Conservation (phyloP, 35 echinoderm and acorn worm genomes). For the Diadema setosum region DNA sequence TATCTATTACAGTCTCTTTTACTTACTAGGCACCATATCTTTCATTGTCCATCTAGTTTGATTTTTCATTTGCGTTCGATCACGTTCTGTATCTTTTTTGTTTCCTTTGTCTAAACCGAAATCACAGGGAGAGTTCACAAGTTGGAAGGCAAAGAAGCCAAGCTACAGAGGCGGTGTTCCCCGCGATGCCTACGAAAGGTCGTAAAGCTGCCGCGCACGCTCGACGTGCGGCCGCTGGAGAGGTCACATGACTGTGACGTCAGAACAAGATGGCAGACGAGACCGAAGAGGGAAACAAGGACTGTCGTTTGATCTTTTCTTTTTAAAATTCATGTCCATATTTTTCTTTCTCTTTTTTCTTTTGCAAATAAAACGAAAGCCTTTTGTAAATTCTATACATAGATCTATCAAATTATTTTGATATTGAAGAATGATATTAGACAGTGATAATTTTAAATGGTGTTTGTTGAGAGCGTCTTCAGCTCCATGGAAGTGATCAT, state of each 20-base stretch:
- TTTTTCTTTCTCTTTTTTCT: background rate
- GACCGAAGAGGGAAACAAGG: background rate
- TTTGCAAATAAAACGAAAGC: no score
- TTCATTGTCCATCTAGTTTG: no score
- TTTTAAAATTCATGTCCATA: background rate
- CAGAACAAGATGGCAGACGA: background rate
- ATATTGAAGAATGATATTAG: background rate
- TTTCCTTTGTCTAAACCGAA: background rate
- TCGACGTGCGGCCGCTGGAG: background rate
- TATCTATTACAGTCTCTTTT: no score
- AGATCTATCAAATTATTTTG: background rate
- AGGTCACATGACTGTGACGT: constrained; percentile 9
- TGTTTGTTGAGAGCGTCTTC: background rate
- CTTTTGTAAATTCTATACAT: background rate
- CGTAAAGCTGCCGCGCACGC: background rate
- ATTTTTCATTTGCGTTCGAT: no score
- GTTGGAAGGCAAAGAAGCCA: constrained; percentile 45
- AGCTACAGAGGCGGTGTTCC: constrained; percentile 22
- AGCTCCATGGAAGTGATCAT: background rate
- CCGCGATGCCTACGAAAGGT: constrained; percentile 8
- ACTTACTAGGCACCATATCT: no score
- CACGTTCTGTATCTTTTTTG: no score
- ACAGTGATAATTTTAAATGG: background rate
- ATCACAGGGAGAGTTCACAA: constrained; percentile 40
- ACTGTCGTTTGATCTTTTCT: background rate